Conservation (phyloP, 2,113 vertebrate species). For the Ginglymostoma cirratum region DNA sequence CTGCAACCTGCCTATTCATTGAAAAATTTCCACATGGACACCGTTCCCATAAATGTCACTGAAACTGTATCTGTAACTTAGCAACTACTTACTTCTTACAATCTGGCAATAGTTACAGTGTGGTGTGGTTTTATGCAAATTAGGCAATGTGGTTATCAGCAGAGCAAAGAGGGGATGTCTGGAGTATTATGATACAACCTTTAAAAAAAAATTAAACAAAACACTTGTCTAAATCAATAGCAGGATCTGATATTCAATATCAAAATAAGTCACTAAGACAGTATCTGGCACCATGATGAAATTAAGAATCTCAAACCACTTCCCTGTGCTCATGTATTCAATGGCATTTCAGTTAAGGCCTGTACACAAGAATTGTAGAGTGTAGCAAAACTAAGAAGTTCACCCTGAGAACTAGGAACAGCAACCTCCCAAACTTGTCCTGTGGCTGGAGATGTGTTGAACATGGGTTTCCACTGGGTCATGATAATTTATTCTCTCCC, state of each 20-base stretch:
- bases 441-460: background rate
- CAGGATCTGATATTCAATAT: background rate
- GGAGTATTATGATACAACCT: background rate
- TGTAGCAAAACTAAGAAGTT: background rate
- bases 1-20: background rate
- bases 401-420: background rate
- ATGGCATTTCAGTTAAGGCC: background rate
- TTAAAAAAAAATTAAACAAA: background rate
- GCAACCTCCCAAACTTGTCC: background rate
- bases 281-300: background rate
- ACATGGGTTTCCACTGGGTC: background rate
- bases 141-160: background rate
- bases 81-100: background rate
- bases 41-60: background rate
- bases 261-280: background rate
- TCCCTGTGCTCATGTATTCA: background rate
- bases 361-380: no score
- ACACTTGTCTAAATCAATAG: background rate
- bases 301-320: background rate
- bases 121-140: background rate
- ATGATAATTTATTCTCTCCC: background rate
- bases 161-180: background rate
- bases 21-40: background rate
- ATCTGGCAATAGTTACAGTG: no score
- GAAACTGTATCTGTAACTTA: background rate